These are phyloP conservation scores for Auanema sp. DNA, from an alignment of 2,888 invertebrate genomes.

Conservation along the genomic window DNA sequence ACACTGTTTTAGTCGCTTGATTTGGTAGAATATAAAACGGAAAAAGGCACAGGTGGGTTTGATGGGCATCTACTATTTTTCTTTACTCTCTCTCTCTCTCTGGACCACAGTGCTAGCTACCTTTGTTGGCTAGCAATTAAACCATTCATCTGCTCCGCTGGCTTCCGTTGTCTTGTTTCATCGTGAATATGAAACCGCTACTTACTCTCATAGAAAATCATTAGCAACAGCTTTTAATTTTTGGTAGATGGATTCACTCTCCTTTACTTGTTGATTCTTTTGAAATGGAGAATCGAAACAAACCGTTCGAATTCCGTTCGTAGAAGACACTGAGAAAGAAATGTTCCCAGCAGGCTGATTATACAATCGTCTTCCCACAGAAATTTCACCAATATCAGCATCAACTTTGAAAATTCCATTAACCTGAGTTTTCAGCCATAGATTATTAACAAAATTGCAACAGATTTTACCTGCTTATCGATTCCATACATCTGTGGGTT, in stretches of 20 bases:
- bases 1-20: no score
- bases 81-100: neutral
- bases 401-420: constrained; percentile 33
- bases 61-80: neutral
- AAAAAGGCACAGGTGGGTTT: constrained; percentile 1
- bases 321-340: constrained; percentile 34
- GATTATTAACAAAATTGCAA: neutral
- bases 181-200: no score
- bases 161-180: no score
- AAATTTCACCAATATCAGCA: constrained; percentile 29
- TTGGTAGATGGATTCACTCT: no score
- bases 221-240: no score
- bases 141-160: no score
- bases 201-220: no score
- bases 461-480: constrained; percentile 26
- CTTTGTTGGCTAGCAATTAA: no score
- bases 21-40: neutral
- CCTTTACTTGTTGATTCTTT: no score
- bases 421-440: constrained; percentile 25
- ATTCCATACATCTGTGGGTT: constrained; percentile 37
- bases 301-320: constrained; percentile 43
- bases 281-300: no score
- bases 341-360: constrained; percentile 25
- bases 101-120: no score
- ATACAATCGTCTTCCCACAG: constrained; percentile 29